These are phyloP conservation scores for Thecophora atra DNA, from an alignment of 2,888 invertebrate genomes.

Conservation along the genomic window DNA sequence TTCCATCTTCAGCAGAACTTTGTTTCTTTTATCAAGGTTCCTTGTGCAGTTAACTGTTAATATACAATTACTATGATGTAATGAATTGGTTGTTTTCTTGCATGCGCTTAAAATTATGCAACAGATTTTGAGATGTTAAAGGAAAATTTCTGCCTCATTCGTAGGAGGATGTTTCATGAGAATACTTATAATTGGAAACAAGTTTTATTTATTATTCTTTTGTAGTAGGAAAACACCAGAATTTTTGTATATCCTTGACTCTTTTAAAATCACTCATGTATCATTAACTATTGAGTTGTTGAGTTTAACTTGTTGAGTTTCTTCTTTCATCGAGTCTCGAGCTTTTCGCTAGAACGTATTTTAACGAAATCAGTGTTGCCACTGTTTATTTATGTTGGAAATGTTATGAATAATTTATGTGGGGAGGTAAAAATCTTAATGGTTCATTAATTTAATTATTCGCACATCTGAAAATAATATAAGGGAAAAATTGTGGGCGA, in stretches of 20 bases:
- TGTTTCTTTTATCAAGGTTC: constrained; percentile 7
- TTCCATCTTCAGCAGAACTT: neutral
- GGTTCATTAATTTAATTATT: constrained; percentile 65
- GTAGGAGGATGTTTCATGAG: no score
- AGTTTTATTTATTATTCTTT: no score
- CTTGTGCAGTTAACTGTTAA: neutral
- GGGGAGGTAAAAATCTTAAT: constrained; percentile 59
- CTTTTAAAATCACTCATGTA: no score
- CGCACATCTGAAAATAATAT: constrained; percentile 51
- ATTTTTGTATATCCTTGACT: no score
- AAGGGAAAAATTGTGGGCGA: constrained; percentile 48
- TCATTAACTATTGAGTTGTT: no score
- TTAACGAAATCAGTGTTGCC: constrained; percentile 29
- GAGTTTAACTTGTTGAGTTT: neutral
- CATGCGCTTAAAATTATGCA: constrained; percentile 30
- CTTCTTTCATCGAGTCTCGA: neutral
- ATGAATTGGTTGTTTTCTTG: neutral
- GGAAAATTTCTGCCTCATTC: no score
- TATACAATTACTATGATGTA: neutral
- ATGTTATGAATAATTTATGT: constrained; percentile 58
- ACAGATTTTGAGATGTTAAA: constrained; percentile 1
- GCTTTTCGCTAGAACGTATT: no score
- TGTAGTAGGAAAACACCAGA: no score
- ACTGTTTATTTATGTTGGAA: constrained; percentile 56
- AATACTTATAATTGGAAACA: no score